phyloP scores from a whole-genome alignment of 2,888 invertebrate genomes.

The Drosophila tripunctata region DNA sequence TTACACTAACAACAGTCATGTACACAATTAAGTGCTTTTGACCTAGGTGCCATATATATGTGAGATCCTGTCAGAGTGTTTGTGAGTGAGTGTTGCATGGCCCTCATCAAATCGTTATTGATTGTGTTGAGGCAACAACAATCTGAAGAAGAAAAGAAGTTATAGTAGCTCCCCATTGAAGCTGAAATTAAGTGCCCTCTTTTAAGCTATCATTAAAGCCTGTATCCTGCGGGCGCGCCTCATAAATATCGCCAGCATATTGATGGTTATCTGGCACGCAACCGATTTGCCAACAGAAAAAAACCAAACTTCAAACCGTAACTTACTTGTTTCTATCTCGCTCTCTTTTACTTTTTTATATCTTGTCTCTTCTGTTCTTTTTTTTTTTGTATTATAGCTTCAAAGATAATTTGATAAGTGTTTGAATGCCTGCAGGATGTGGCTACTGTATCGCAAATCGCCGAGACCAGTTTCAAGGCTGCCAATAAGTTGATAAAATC shows the following conservation, averaged over 20 bases:
- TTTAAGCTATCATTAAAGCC: slow-evolving; percentile 79
- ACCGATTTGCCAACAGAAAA: slow-evolving; percentile 38
- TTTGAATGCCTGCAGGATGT: slow-evolving; percentile 56
- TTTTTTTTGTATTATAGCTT: slow-evolving; percentile 4
- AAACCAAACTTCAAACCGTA: slow-evolving; percentile 23
- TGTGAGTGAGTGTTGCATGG: slow-evolving; percentile 33
- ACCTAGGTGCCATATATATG: slow-evolving; percentile 61
- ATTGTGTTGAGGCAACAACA: slow-evolving; percentile 46
- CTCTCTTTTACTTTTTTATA: not conserved
- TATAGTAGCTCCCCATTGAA: slow-evolving; percentile 43
- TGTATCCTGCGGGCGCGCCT: slow-evolving; percentile 79
- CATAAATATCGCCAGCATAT: slow-evolving; percentile 79
- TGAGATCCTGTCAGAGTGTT: slow-evolving; percentile 55
- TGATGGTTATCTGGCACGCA: slow-evolving; percentile 76
- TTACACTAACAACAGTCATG: slow-evolving; percentile 20
- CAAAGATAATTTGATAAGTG: slow-evolving; percentile 76
- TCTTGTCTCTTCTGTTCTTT: not conserved
- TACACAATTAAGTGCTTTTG: slow-evolving; percentile 64
- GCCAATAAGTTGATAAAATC: slow-evolving; percentile 19
- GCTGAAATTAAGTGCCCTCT: slow-evolving; percentile 73
- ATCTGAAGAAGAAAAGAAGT: not conserved
- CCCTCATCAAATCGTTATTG: slow-evolving; percentile 75
- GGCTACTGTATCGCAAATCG: slow-evolving; percentile 42
- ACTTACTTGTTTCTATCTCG: slow-evolving; percentile 6
- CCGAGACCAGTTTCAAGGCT: slow-evolving; percentile 25